Conservation (phyloP, 2,888 invertebrate genomes). For the Spicauda simplicius region DNA sequence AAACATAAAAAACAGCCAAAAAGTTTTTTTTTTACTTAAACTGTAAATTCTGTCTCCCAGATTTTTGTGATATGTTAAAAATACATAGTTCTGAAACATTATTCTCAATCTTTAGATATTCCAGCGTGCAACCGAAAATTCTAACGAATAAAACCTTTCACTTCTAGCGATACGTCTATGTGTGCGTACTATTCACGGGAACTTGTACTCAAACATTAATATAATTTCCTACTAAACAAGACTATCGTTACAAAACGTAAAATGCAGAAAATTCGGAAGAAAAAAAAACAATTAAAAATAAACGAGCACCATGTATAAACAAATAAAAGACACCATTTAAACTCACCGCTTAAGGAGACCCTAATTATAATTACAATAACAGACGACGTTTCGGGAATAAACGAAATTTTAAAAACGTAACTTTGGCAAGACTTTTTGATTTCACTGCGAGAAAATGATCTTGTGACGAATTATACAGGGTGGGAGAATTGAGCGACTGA, state of each 20-base stretch:
- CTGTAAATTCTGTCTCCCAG: no score
- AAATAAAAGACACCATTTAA: background rate
- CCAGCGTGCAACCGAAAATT: background rate
- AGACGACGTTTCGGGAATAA: background rate
- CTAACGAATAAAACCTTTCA: slow-evolving; percentile 23
- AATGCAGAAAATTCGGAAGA: slow-evolving; percentile 53
- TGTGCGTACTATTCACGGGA: slow-evolving; percentile 46
- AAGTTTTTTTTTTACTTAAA: no score
- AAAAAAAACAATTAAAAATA: slow-evolving; percentile 41
- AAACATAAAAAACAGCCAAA: no score
- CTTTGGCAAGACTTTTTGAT: slow-evolving; percentile 69
- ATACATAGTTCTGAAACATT: no score
- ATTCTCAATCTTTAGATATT: background rate
- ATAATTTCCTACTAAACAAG: slow-evolving; percentile 30
- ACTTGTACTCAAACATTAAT: slow-evolving; percentile 47
- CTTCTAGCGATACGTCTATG: slow-evolving; percentile 47
- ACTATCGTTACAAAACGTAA: slow-evolving; percentile 40
- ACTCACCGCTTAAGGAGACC: background rate
- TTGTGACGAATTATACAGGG: slow-evolving; percentile 52
- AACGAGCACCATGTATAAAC: slow-evolving; percentile 56
- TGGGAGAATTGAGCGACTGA: background rate
- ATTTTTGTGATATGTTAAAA: no score
- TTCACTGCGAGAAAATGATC: slow-evolving; percentile 46
- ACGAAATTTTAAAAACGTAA: slow-evolving; percentile 40
- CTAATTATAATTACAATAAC: background rate